Evolutionary conservation across 2,113 vertebrate species (phyloP).

Genomic region (Zootoca vivipara): DNA sequence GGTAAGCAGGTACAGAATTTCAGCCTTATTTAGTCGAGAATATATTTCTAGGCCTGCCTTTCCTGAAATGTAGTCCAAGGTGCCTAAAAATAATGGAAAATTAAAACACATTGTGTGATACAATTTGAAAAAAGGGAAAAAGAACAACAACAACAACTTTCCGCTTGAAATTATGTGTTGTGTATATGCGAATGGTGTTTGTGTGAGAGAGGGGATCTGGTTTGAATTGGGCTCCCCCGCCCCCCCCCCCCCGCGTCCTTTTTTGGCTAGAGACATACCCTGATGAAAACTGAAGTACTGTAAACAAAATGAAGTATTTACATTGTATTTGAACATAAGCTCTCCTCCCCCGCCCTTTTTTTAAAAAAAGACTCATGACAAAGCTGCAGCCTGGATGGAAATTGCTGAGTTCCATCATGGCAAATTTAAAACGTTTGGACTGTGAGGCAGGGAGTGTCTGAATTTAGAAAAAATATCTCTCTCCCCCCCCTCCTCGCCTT

Average conservation of each 20-base stretch:
- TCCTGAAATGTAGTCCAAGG: neutral
- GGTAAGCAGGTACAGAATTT: neutral
- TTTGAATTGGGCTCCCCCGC: conserved; percentile 7
- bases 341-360: neutral
- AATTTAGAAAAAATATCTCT: neutral
- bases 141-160: neutral
- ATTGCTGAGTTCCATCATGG: neutral
- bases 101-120: neutral
- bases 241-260: neutral
- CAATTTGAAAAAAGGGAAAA: neutral
- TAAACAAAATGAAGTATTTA: conserved; percentile 12
- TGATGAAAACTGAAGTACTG: neutral
- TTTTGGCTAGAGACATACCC: neutral
- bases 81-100: neutral
- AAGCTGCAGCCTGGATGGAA: neutral
- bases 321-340: neutral
- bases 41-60: neutral
- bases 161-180: neutral
- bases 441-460: neutral
- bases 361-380: neutral
- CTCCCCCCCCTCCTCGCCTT: too few species aligned
- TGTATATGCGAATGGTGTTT: neutral
- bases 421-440: neutral
- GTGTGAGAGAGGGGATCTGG: neutral
- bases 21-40: neutral